Evolutionary conservation across 2,797 vertebrate genomes (phyloP), one percentile per base, ranked within the genome.

Genomic region (Selene dorsalis): DNA sequence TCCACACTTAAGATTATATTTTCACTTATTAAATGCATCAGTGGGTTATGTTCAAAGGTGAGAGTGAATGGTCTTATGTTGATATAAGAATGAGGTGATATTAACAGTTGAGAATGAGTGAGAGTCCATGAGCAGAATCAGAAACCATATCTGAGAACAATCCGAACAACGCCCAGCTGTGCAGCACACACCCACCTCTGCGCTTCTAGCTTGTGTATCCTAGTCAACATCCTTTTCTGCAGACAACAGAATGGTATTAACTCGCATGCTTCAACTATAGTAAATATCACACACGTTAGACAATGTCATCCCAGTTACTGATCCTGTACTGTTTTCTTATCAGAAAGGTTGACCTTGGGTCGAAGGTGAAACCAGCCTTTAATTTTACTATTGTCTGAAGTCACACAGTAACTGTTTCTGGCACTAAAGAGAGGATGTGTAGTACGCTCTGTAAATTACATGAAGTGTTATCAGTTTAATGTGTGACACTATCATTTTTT

Each of bases 261-360:
- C 84, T 50, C 43, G 92, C 92, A 92, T 92, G 93, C 87, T 85
- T 83, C 67, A 73, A 20, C 57, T 78, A 18, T 77, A 82, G 35
- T 71, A 58, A 85, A 88, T 80, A 77, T 39, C 4, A 47, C 85
- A 73, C 68, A 65, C 1, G 2, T 39, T 82, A 73, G 65, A 79
- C 73, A 30, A 45, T 52, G 30, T 82, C 77, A 60, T 85, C 70
- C 50, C 64, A 64, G 30, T 76, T 43, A 75, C 56, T 69, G 63
- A 76, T 82, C 68, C 66, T 70, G 32, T 77, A 26, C 68, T 56
- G 74, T 70, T 67, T 78, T 80, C 61, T 80, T 60, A 67, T 56
- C 22, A 59, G 35, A 48, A 39, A 69, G 43, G 38, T 43, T 63
- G 35, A 32, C 48, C 11, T 39, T 38, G n/a, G 28, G 55, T 72